Percentiles rank a stretch among this genome's conserved stretches.
These are phyloP conservation scores for Rhinopomastus cyanomelas DNA, from an alignment of 2,113 vertebrate species.

Conservation along the genomic window DNA sequence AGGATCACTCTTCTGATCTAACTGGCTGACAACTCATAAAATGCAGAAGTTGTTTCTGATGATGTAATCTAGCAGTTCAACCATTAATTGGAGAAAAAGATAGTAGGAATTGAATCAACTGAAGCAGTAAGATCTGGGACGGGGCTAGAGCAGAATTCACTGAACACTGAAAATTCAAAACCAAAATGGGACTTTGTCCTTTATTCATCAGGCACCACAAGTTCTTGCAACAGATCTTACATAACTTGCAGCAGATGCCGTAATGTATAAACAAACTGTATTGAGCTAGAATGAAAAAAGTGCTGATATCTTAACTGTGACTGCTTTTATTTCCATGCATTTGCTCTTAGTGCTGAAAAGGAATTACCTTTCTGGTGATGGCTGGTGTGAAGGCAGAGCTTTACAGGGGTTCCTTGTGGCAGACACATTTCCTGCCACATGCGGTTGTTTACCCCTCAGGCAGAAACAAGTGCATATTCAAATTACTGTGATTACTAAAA, in stretches of 20 bases:
- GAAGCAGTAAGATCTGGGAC: not conserved
- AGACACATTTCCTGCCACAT: not conserved
- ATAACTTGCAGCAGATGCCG: conserved; percentile 37
- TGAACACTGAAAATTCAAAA: conserved; percentile 6
- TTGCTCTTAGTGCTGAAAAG: not conserved
- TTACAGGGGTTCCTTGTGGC: not conserved
- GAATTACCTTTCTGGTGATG: not conserved
- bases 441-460: not conserved
- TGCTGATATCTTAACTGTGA: not conserved
- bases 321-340: not conserved
- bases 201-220: conserved; percentile 58
- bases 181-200: conserved; percentile 68
- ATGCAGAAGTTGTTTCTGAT: not conserved
- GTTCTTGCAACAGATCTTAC: conserved; percentile 64
- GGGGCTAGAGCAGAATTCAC: not conserved
- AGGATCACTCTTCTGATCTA: not conserved
- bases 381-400: not conserved
- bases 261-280: conserved; percentile 60
- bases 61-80: not conserved
- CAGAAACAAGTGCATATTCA: not conserved
- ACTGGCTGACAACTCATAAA: not conserved
- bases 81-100: not conserved
- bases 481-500: not conserved
- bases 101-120: not conserved
- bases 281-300: conserved; percentile 1